phyloP scores from a whole-genome alignment of 1,140 invertebrate genomes.

The Drosophila asahinai region DNA sequence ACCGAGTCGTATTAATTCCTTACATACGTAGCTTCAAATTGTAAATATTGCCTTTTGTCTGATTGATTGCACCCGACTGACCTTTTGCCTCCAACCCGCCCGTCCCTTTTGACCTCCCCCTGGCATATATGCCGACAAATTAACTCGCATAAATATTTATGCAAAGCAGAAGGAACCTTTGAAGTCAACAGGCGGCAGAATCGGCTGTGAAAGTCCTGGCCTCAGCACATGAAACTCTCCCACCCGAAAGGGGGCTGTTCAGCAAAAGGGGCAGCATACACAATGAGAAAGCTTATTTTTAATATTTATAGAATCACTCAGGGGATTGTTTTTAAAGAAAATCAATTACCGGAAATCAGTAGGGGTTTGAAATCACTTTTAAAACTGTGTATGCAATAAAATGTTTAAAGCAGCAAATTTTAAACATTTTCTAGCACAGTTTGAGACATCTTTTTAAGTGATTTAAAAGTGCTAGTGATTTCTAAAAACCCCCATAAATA shows the following conservation, averaged over 20 bases:
- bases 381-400: not conserved
- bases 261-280: not conserved
- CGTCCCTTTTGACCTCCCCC: slow-evolving; percentile 1
- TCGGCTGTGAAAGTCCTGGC: slow-evolving; percentile 25
- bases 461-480: no score
- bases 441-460: not conserved
- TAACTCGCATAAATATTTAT: slow-evolving; percentile 82
- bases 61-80: slow-evolving; percentile 65
- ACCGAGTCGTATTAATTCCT: slow-evolving; percentile 60
- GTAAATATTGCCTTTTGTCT: slow-evolving; percentile 78
- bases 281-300: slow-evolving; percentile 4
- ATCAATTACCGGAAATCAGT: not conserved
- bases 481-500: no score
- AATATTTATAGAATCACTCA: slow-evolving; percentile 1
- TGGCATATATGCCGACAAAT: slow-evolving; percentile 67
- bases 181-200: slow-evolving; percentile 41
- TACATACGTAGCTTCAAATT: slow-evolving; percentile 58
- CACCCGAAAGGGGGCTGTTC: slow-evolving; percentile 5
- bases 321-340: not conserved
- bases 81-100: no score
- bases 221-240: slow-evolving; percentile 2
- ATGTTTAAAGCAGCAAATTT: no score
- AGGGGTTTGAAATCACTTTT: not conserved
- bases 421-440: not conserved
- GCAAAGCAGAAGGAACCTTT: slow-evolving; percentile 53